Percentiles rank a stretch among this genome's conserved stretches.
Conservation (phyloP, 2,888 invertebrate genomes). For the Epinotia nisella region DNA sequence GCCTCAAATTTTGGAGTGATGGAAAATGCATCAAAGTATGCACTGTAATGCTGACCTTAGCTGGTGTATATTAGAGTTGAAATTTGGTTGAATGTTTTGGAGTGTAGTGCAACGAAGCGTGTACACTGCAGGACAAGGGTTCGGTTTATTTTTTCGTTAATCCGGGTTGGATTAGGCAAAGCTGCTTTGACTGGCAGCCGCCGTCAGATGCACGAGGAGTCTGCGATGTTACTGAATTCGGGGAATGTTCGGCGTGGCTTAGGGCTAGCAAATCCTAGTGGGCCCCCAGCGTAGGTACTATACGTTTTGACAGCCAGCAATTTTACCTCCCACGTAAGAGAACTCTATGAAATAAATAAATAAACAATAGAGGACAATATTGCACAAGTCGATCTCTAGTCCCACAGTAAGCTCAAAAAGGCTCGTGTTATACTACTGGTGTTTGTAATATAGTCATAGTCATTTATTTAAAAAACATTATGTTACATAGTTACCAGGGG, state of each 20-base stretch:
- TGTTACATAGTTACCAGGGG: too few relatives aligned
- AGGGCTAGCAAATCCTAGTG: conserved; percentile 33
- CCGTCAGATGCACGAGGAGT: conserved; percentile 73
- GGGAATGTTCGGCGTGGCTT: conserved; percentile 27
- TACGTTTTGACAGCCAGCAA: neutral
- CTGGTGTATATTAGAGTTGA: conserved; percentile 43
- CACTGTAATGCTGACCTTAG: neutral
- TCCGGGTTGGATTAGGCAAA: conserved; percentile 83
- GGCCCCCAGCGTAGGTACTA: neutral
- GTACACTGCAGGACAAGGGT: conserved; percentile 79
- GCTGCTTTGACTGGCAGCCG: conserved; percentile 83
- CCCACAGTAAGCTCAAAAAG: too few relatives aligned
- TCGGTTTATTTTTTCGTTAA: conserved; percentile 81
- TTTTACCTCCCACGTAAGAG: neutral
- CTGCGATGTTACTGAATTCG: conserved; percentile 52
- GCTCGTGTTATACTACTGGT: too few relatives aligned
- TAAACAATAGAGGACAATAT: too few relatives aligned
- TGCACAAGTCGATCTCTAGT: too few relatives aligned
- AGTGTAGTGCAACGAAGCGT: conserved; percentile 70
- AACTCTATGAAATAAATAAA: neutral
- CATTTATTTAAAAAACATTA: too few relatives aligned
- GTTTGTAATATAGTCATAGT: too few relatives aligned
- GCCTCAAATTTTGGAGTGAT: conserved; percentile 45
- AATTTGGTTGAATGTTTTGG: conserved; percentile 43
- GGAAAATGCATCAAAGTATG: conserved; percentile 70